Evolutionary conservation across 2,888 invertebrate species (phyloP), one percentile per base, ranked within the genome.

Genomic region (Drosophila demipolita): DNA sequence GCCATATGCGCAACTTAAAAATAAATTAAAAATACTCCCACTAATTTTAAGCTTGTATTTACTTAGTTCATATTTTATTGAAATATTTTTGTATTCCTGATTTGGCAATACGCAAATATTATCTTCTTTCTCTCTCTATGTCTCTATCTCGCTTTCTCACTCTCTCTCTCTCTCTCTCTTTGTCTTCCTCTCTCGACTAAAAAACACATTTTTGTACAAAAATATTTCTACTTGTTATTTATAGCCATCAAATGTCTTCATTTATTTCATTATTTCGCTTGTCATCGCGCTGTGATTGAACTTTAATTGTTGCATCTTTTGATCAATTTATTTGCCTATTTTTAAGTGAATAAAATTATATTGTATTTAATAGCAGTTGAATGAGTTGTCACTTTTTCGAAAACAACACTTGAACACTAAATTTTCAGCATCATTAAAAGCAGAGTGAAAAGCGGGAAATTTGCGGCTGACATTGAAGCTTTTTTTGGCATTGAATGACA

Each of bases 401-500:
- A 26, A 29, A 49, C 53, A 42, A 53, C 49, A 57, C 54, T 65
- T 59, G 42, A 67, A 40, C 61, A 54, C 48, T 49, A 60, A 52
- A 78, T 76, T 78, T 78, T 73, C 57, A 76, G 73, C 67, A 50
- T 76, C 76, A 80, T 78, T 78, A 73, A 80, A 66, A 68, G 80
- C 73, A 48, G 36, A 66, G 59, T 53, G 53, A 48, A 49, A 20
- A 36, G 66, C 35, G 60, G 23, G 58, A 36, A 60, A 64, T 33
- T 80, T 78, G 80, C 33, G 65, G 55, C 55, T 78, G 80, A 80
- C 76, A 78, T 68, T 68, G 73, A 80, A 76, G 76, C 67, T 52
- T 62, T 70, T 72, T 65, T 3, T 26, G 3, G 45, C 76, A 80
- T 49, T 58, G 52, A 48, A 42, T 66, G 77, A 70, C 79, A 78